phyloP scores from a whole-genome alignment of 2,797 vertebrate genomes.

The Sebastes nivosus region DNA sequence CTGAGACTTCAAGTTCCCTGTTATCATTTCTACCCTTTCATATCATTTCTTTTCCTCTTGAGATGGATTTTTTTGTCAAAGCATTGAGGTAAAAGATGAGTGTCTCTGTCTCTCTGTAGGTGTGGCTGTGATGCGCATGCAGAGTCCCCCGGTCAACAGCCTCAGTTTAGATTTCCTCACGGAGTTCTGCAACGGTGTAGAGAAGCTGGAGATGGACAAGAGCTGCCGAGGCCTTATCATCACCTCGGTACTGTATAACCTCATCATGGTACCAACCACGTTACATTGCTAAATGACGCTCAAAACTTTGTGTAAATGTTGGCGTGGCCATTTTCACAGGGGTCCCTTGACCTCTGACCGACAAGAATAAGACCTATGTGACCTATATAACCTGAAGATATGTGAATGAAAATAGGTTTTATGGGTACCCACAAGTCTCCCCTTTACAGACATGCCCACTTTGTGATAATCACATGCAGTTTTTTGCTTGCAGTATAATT shows the following conservation, averaged over 20 bases:
- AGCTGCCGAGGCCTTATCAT: slow-evolving; percentile 88
- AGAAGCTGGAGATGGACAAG: slow-evolving; percentile 93
- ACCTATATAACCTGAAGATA: too few relatives aligned
- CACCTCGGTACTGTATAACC: slow-evolving; percentile 84
- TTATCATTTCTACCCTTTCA: too few relatives aligned
- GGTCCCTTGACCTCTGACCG: too few relatives aligned
- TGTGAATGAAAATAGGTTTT: too few relatives aligned
- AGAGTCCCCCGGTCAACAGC: slow-evolving; percentile 93
- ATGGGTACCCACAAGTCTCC: too few relatives aligned
- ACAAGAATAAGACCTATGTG: too few relatives aligned
- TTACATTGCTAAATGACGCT: too few relatives aligned
- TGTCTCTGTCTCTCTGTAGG: slow-evolving; percentile 73
- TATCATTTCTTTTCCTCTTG: neutral
- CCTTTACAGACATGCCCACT: too few relatives aligned
- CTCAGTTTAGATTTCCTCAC: slow-evolving; percentile 92
- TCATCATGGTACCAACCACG: neutral
- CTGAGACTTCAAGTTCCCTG: neutral
- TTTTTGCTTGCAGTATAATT: too few relatives aligned
- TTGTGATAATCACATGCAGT: too few relatives aligned
- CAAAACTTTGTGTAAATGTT: too few relatives aligned
- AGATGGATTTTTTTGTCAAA: neutral
- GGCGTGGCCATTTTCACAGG: too few relatives aligned
- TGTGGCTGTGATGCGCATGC: slow-evolving; percentile 86
- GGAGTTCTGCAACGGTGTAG: slow-evolving; percentile 83
- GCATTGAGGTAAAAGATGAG: neutral